Evolutionary conservation across 1,140 invertebrate genomes (phyloP).

Genomic region (Elysia chlorotica): DNA sequence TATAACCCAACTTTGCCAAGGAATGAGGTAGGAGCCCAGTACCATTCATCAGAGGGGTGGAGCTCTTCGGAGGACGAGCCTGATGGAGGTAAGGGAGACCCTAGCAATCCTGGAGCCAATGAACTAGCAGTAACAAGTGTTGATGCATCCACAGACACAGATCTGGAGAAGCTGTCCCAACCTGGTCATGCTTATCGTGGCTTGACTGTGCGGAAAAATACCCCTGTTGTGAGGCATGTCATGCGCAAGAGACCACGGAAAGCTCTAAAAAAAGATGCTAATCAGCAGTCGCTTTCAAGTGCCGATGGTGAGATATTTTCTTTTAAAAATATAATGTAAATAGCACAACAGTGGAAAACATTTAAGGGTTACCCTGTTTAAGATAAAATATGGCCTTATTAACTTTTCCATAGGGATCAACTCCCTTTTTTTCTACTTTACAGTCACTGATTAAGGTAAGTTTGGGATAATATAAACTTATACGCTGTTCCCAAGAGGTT

Average conservation of each 20-base stretch:
- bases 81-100: no score
- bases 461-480: no score
- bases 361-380: no score
- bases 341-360: no score
- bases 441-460: no score
- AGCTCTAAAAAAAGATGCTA: neutral
- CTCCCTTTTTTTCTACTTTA: neutral
- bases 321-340: neutral
- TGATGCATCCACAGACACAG: constrained; percentile 18
- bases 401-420: neutral
- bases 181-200: constrained; percentile 6
- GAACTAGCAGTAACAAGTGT: neutral
- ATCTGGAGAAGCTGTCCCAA: constrained; percentile 10
- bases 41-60: neutral
- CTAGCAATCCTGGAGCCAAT: neutral
- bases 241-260: neutral
- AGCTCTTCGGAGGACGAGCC: neutral
- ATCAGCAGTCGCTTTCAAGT: neutral
- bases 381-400: no score
- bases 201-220: constrained; percentile 1
- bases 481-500: no score
- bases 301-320: neutral
- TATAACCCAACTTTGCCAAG: neutral
- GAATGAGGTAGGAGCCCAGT: neutral
- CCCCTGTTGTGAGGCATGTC: neutral